Evolutionary conservation across 2,888 invertebrate genomes (phyloP).

Genomic region (Dasysyrphus tricinctus): DNA sequence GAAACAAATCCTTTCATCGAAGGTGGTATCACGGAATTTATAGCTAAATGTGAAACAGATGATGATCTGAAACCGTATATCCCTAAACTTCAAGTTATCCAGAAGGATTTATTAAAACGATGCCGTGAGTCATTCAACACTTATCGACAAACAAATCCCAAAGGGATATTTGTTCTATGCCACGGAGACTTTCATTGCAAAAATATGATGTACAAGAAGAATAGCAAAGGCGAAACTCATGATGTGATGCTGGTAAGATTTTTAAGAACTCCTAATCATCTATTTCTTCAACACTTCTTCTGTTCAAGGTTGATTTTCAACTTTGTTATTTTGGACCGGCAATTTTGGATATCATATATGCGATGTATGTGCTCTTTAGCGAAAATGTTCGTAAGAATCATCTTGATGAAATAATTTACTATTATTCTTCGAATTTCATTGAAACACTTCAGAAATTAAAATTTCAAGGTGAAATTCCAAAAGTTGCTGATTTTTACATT

Average conservation of each 20-base stretch:
- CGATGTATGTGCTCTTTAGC: slow-evolving; percentile 12
- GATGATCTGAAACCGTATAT: slow-evolving; percentile 72
- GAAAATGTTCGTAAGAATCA: slow-evolving; percentile 33
- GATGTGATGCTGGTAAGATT: slow-evolving; percentile 77
- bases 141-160: not conserved
- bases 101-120: slow-evolving; percentile 41
- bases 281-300: not conserved
- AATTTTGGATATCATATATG: slow-evolving; percentile 43
- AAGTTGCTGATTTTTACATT: slow-evolving; percentile 34
- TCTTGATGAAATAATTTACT: slow-evolving; percentile 38
- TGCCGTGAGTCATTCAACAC: slow-evolving; percentile 32
- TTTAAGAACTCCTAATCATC: not conserved
- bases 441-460: slow-evolving; percentile 29
- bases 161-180: slow-evolving; percentile 76
- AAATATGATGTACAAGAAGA: slow-evolving; percentile 79
- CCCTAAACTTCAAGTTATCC: slow-evolving; percentile 75
- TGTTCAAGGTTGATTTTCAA: slow-evolving; percentile 56
- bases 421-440: slow-evolving; percentile 39
- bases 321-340: slow-evolving; percentile 46
- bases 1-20: slow-evolving; percentile 27
- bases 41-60: slow-evolving; percentile 64
- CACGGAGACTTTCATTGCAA: slow-evolving; percentile 80
- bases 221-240: slow-evolving; percentile 45
- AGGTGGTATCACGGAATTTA: slow-evolving; percentile 69
- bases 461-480: slow-evolving; percentile 37